These are phyloP conservation scores for Labeo rohita DNA, from an alignment of 2,113 vertebrate genomes.

Conservation along the genomic window DNA sequence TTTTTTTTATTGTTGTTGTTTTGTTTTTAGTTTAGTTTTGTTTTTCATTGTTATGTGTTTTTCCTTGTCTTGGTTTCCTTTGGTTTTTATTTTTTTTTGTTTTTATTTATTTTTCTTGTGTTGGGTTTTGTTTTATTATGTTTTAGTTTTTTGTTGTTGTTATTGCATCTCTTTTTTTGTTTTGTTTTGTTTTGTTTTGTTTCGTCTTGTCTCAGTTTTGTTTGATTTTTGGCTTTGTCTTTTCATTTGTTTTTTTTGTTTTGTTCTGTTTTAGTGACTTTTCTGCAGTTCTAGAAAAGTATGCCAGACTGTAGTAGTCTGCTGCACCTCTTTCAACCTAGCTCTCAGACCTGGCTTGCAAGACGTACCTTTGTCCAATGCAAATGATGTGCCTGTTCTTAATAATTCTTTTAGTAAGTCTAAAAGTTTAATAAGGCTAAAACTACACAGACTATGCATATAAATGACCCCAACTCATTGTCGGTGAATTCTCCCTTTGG, in stretches of 20 bases:
- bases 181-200: no score
- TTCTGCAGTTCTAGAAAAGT: background rate
- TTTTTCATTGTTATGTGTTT: no score
- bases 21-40: no score
- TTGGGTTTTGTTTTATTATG: no score
- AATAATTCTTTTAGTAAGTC: constrained; percentile 4
- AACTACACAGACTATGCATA: background rate
- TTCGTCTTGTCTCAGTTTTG: background rate
- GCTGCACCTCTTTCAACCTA: background rate
- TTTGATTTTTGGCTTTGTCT: background rate
- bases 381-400: background rate
- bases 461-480: background rate
- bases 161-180: no score
- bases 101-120: no score
- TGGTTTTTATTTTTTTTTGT: no score
- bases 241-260: background rate
- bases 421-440: background rate
- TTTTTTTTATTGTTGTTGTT: no score
- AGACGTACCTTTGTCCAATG: background rate
- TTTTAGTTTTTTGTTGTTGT: no score
- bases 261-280: background rate
- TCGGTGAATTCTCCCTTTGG: background rate
- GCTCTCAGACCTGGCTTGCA: background rate
- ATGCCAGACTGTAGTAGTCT: background rate
- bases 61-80: no score